Percentiles rank a stretch among this genome's conserved stretches.
These are phyloP conservation scores for Sarcophaga peregrina DNA, from an alignment of 1,140 invertebrate species.

Conservation along the genomic window DNA sequence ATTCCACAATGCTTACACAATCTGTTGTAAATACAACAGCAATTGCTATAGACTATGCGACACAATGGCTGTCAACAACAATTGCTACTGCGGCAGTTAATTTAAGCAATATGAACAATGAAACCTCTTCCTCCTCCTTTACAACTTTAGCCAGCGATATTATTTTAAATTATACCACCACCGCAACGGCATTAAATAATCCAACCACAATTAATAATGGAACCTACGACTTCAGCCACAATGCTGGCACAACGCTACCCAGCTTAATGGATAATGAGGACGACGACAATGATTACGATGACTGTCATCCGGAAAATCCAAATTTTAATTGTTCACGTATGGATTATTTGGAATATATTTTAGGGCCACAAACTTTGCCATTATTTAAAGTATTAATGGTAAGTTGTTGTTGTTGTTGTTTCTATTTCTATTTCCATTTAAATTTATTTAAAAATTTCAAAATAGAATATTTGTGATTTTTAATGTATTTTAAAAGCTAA, in stretches of 20 bases:
- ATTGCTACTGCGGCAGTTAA: not conserved
- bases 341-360: constrained; percentile 68
- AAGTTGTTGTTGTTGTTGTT: constrained; percentile 34
- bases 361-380: constrained; percentile 69
- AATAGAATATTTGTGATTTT: too few species aligned
- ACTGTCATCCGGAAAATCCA: constrained; percentile 45
- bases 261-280: not conserved
- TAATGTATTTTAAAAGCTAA: too few species aligned
- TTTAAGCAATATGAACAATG: constrained; percentile 2
- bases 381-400: constrained; percentile 67
- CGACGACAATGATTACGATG: not conserved
- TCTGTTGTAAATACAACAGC: not conserved
- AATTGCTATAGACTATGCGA: constrained; percentile 10
- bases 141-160: not conserved
- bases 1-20: not conserved
- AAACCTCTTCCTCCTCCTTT: not conserved
- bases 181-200: not conserved
- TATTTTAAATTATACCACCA: constrained; percentile 9
- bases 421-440: too few species aligned
- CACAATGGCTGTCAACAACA: constrained; percentile 10
- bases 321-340: constrained; percentile 69
- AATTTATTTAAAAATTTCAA: too few species aligned
- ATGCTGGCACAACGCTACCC: not conserved
- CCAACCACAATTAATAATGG: not conserved
- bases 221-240: not conserved